These are phyloP conservation scores for Nezara viridula DNA, from an alignment of 2,888 invertebrate species.

Conservation along the genomic window DNA sequence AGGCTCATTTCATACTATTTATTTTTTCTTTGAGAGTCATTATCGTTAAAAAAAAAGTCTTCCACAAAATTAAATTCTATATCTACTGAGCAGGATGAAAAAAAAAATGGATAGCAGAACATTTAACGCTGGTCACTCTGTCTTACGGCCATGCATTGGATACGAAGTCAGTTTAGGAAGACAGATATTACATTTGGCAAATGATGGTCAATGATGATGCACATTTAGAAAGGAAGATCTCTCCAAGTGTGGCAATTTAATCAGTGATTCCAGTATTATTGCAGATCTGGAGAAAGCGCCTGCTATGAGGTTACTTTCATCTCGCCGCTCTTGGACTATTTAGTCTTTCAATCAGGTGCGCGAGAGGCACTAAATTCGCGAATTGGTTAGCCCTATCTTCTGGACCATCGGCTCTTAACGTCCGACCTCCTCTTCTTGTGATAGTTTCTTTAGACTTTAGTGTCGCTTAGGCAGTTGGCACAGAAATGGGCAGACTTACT, in stretches of 20 bases:
- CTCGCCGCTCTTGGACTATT: slow-evolving; percentile 27
- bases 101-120: background rate
- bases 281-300: slow-evolving; percentile 13
- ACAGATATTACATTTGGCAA: background rate
- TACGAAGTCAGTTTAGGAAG: background rate
- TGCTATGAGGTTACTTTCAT: background rate
- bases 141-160: no score
- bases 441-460: background rate
- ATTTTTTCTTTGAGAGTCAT: no score
- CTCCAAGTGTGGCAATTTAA: slow-evolving; percentile 23
- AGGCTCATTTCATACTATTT: no score
- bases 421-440: background rate
- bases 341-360: background rate
- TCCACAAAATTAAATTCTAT: no score
- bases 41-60: no score
- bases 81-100: no score
- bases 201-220: background rate
- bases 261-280: slow-evolving; percentile 25
- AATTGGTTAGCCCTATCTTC: slow-evolving; percentile 4
- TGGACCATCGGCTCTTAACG: background rate
- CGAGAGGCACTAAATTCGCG: slow-evolving; percentile 14
- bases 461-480: background rate
- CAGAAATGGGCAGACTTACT: background rate
- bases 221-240: background rate
- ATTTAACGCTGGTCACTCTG: background rate